These are phyloP conservation scores for Sterna hirundo DNA, from an alignment of 2,113 vertebrate species.

Conservation along the genomic window DNA sequence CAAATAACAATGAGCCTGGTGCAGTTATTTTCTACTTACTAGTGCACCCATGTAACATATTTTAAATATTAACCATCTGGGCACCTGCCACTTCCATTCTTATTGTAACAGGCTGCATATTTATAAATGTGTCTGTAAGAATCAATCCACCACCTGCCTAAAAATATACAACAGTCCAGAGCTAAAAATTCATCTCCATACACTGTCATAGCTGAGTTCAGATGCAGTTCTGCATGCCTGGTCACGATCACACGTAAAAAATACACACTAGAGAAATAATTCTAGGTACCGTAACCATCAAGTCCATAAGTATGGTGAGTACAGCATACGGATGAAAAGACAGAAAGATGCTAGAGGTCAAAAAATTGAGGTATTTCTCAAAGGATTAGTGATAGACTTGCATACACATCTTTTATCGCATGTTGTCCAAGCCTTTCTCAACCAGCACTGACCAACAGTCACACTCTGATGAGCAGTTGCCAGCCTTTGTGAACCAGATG, in stretches of 20 bases:
- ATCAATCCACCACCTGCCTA: neutral
- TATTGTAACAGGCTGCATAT: neutral
- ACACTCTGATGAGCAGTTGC: accelerated
- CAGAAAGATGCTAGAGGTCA: neutral
- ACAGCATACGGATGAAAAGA: accelerated
- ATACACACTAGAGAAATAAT: neutral
- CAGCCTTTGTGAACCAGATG: neutral
- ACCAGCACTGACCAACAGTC: neutral
- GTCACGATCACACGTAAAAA: neutral
- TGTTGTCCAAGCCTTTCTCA: neutral
- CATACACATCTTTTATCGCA: accelerated
- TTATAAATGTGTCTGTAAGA: neutral
- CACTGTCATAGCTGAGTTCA: neutral
- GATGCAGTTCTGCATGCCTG: neutral
- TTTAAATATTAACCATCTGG: neutral
- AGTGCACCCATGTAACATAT: neutral
- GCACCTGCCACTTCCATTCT: neutral
- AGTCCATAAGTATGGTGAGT: neutral
- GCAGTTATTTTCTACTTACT: neutral
- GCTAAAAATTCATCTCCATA: neutral
- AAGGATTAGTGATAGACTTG: neutral
- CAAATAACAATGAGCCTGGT: neutral
- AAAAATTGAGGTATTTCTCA: neutral
- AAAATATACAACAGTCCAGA: neutral
- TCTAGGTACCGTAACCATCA: neutral